Evolutionary conservation across 2,888 invertebrate species (phyloP), one percentile per base, ranked within the genome.

Genomic region (Abrostola triplasia): DNA sequence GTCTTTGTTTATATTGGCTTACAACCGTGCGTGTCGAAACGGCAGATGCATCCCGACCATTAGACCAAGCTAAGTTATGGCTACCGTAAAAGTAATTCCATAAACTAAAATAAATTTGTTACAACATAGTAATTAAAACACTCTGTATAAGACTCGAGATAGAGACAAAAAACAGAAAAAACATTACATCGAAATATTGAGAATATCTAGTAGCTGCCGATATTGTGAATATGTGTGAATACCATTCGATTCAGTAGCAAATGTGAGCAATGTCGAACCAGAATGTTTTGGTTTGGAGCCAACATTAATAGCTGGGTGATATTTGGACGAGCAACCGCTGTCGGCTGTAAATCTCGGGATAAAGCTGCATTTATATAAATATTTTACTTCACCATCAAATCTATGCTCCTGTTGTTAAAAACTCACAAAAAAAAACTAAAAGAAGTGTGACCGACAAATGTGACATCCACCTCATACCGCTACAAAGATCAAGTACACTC

Each of bases 271-370:
- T 79, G 80, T 77, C 74, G 76, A 80, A 81, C 77, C 67, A 68
- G 70, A 81, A 80, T 78, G 79, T 85, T 88, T 90, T 90, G 90
- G 89, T 89, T 73, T 79, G 51, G 58, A 84, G 89, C 90, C 91
- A 91, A 91, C 80, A 81, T 81, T 85, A 87, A 86, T 85, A 85
- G 84, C 74, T 60, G 75, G 62, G 59, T 81, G 84, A 84, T 86
- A 86, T 85, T 86, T 81, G 82, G 79, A 85, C 78, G 75, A 80
- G 79, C 77, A 58, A 71, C 78, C 79, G 72, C 80, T 81, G 80
- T 73, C 80, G 71, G 70, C 80, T 77, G 81, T 90, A 87, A 89
- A 90, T 88, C 86, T 85, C 64, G 38, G 50, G 73, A 77, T 82
- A 84, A 83, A 84, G 81, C 80, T 81, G 81, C 81, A 83, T 83